A percentile compares a stretch with the other conserved stretches of the same genome.
These are phyloP conservation scores for Vidua macroura DNA, from an alignment of 2,113 vertebrate genomes.

Conservation along the genomic window DNA sequence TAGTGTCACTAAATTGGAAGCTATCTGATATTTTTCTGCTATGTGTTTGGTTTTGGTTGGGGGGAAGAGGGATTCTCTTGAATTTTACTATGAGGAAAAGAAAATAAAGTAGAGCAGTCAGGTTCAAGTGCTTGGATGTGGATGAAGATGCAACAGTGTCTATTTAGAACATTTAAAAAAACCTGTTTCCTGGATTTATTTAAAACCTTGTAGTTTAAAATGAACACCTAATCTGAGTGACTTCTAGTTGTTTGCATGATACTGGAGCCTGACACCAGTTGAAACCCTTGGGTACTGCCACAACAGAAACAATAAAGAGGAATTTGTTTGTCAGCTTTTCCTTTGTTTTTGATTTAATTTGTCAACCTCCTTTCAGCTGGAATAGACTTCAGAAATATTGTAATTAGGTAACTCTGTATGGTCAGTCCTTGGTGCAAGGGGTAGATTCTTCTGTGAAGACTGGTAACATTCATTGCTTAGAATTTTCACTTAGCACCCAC, in stretches of 20 bases:
- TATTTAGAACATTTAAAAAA: background rate
- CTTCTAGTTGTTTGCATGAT: background rate
- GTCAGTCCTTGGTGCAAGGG: background rate
- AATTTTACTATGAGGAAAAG: background rate
- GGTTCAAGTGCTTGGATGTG: background rate
- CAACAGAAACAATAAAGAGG: background rate
- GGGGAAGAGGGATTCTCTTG: background rate
- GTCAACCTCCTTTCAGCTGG: background rate
- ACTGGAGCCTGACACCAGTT: background rate
- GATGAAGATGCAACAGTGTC: background rate
- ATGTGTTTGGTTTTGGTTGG: background rate
- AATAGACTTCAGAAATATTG: background rate
- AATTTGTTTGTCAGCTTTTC: background rate
- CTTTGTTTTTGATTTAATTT: background rate
- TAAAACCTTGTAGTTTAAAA: background rate
- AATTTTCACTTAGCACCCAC: background rate
- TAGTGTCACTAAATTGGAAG: background rate
- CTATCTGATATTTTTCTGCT: background rate
- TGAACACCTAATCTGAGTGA: background rate
- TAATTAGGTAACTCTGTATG: background rate
- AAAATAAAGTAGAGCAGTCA: background rate
- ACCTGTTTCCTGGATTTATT: background rate
- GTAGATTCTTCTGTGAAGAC: background rate
- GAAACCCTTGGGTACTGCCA: background rate
- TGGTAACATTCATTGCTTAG: background rate